These are phyloP conservation scores for Xylocampa areola DNA, from an alignment of 2,888 invertebrate genomes.

Conservation along the genomic window DNA sequence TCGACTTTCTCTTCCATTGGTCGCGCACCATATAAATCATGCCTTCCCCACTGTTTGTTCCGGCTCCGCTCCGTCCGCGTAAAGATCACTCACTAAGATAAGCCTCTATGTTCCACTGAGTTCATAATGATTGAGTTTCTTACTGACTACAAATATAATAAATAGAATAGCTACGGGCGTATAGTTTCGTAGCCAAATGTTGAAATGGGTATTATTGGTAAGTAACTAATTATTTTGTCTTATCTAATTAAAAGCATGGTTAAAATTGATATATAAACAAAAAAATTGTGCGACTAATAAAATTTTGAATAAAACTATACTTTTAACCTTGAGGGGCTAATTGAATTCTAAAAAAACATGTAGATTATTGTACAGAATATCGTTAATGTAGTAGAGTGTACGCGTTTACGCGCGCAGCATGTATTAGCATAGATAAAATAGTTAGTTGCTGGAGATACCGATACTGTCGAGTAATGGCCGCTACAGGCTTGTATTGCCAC, in stretches of 20 bases:
- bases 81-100: constrained; percentile 66
- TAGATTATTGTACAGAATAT: constrained; percentile 46
- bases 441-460: constrained; percentile 33
- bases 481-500: constrained; percentile 45
- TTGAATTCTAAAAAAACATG: constrained; percentile 16
- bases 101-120: constrained; percentile 49
- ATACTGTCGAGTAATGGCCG: too few relatives aligned
- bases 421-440: constrained; percentile 58
- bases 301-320: constrained; percentile 2
- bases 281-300: too few relatives aligned
- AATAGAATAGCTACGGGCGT: not conserved
- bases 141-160: constrained; percentile 5
- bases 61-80: constrained; percentile 44
- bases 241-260: too few relatives aligned
- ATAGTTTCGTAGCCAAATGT: too few relatives aligned
- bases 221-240: too few relatives aligned
- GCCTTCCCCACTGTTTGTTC: constrained; percentile 59
- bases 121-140: constrained; percentile 50
- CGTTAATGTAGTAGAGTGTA: constrained; percentile 48
- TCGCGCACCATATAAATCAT: constrained; percentile 66
- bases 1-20: constrained; percentile 79
- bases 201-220: too few relatives aligned
- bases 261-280: not conserved
- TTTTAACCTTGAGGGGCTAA: not conserved
- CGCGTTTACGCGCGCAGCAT: constrained; percentile 43